Percentiles rank a stretch among this genome's conserved stretches.
phyloP scores from a whole-genome alignment of 2,888 invertebrate genomes.

The Calephelis perditalis region DNA sequence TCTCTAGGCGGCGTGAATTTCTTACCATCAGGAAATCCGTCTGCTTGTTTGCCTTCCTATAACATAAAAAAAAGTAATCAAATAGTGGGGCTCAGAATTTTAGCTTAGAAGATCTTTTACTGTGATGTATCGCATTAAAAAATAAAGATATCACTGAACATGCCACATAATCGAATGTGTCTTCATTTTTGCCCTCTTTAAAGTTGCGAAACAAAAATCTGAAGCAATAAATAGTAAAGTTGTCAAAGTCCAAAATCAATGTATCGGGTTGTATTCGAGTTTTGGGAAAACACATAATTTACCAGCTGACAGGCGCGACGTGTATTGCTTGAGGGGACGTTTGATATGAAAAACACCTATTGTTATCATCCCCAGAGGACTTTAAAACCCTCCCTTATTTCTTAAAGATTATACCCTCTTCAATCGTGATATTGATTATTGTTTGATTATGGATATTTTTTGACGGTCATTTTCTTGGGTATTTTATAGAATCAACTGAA shows the following conservation, averaged over 20 bases:
- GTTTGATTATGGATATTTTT: conserved; percentile 41
- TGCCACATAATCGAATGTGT: neutral
- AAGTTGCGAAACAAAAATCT: conserved; percentile 23
- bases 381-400: conserved; percentile 42
- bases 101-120: no score
- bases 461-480: conserved; percentile 11
- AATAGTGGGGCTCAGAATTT: no score
- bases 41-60: no score
- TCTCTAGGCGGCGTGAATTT: no score
- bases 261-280: conserved; percentile 33
- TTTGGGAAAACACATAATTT: conserved; percentile 44
- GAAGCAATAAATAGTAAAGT: conserved; percentile 36
- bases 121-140: neutral
- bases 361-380: conserved; percentile 42
- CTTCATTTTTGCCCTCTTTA: neutral
- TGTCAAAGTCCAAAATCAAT: conserved; percentile 36
- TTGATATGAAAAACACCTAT: conserved; percentile 46
- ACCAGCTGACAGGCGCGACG: conserved; percentile 34
- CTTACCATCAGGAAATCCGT: no score
- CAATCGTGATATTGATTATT: conserved; percentile 44
- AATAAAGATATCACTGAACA: no score
- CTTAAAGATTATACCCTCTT: conserved; percentile 44
- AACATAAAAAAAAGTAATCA: no score
- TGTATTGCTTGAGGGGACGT: conserved; percentile 33
- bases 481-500: neutral